Percentiles rank a stretch among this genome's conserved stretches.
Conservation (phyloP, 2,888 invertebrate species). For the Aphidius colemani region DNA sequence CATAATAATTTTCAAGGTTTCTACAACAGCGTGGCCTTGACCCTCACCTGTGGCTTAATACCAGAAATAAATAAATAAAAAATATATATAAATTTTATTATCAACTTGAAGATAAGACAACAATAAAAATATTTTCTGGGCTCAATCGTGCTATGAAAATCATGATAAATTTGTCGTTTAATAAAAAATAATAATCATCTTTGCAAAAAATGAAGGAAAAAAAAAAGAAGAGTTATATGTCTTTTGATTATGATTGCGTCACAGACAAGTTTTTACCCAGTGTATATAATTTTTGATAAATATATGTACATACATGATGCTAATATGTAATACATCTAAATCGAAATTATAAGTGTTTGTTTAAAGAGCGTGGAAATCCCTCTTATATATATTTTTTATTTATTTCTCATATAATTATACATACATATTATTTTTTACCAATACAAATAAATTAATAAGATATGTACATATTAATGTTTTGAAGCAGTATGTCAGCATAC, state of each 20-base stretch:
- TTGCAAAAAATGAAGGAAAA: not conserved
- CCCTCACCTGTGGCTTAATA: not conserved
- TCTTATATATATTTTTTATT: not conserved
- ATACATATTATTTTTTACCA: conserved; percentile 2
- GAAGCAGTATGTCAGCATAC: not conserved
- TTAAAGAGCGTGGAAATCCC: conserved; percentile 17
- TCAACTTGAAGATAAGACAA: too few species aligned
- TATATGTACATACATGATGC: conserved; percentile 9
- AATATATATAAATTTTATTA: too few species aligned
- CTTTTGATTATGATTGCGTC: conserved; percentile 17
- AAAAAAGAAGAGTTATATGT: conserved; percentile 5
- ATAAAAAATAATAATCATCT: not conserved
- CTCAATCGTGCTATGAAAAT: too few species aligned
- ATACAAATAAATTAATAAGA: not conserved
- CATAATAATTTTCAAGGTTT: not conserved
- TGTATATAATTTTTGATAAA: too few species aligned
- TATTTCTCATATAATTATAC: not conserved
- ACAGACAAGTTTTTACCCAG: not conserved
- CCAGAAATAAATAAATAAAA: too few species aligned
- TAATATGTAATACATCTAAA: not conserved
- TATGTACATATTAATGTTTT: too few species aligned
- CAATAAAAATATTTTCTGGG: too few species aligned
- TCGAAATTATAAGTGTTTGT: too few species aligned
- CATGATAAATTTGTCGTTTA: not conserved
- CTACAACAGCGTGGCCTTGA: not conserved